Evolutionary conservation across 2,888 invertebrate species (phyloP).

Genomic region (Ochropleura plecta): DNA sequence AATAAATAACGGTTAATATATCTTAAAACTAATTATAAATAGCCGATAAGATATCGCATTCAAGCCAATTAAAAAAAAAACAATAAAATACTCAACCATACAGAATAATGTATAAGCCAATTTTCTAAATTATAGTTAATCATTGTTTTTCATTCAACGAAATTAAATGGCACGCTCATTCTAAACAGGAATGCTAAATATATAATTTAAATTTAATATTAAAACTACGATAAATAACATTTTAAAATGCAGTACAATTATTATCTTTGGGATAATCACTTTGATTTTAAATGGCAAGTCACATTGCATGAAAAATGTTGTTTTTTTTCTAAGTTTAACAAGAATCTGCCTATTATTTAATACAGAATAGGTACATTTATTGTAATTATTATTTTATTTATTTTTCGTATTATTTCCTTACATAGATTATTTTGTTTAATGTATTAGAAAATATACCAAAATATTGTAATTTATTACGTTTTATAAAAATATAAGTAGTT

Average conservation of each 20-base stretch:
- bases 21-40: conserved; percentile 41
- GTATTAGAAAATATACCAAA: not conserved
- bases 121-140: conserved; percentile 18
- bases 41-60: conserved; percentile 16
- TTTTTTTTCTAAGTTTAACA: conserved; percentile 16
- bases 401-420: not conserved
- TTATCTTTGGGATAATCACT: conserved; percentile 85
- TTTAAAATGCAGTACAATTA: conserved; percentile 76
- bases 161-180: conserved; percentile 73
- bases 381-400: not conserved
- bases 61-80: conserved; percentile 14
- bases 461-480: conserved; percentile 19
- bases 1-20: conserved; percentile 50
- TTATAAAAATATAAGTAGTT: not conserved
- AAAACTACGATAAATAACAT: conserved; percentile 69
- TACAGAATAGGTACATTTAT: conserved; percentile 1
- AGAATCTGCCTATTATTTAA: conserved; percentile 40
- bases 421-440: not conserved
- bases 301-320: conserved; percentile 36
- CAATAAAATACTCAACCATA: conserved; percentile 18
- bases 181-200: conserved; percentile 65
- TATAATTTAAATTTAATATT: conserved; percentile 25
- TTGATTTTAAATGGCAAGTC: conserved; percentile 82
- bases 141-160: conserved; percentile 46
- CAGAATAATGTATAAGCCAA: conserved; percentile 3